Percentiles rank a stretch among this genome's conserved stretches.
These are phyloP conservation scores for Noctua janthina DNA, from an alignment of 2,888 invertebrate species.

Conservation along the genomic window DNA sequence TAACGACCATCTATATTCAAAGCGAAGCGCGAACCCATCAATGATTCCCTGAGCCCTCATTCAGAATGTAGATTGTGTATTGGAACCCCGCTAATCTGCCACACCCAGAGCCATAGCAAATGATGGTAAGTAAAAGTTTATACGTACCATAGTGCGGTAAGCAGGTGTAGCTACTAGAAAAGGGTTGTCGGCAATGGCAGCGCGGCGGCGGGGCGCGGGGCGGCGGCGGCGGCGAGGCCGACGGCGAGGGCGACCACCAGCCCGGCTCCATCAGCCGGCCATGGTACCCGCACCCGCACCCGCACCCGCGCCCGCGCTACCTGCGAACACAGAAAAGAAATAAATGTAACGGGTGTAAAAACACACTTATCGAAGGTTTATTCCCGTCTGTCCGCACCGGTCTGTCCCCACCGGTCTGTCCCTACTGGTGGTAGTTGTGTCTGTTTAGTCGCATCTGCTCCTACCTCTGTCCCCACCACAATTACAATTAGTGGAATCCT, in stretches of 20 bases:
- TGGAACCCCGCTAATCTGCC: conserved; percentile 46
- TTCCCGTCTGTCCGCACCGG: too few species aligned
- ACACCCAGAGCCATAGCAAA: conserved; percentile 16
- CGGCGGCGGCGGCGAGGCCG: conserved; percentile 88
- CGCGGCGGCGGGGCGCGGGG: conserved; percentile 87
- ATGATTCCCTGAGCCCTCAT: conserved; percentile 40
- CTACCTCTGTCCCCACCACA: too few species aligned
- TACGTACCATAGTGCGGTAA: conserved; percentile 85
- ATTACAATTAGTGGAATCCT: too few species aligned
- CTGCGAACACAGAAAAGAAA: conserved; percentile 65
- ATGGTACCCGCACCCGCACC: conserved; percentile 86
- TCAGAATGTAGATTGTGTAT: conserved; percentile 54
- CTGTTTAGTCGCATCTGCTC: too few species aligned
- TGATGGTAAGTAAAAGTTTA: background rate
- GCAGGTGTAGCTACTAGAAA: conserved; percentile 86
- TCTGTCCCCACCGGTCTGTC: too few species aligned
- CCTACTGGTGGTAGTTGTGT: too few species aligned
- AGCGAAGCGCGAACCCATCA: conserved; percentile 36
- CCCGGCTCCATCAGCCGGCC: conserved; percentile 88
- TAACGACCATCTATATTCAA: conserved; percentile 47
- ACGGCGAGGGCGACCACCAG: conserved; percentile 87
- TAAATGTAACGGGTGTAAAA: background rate
- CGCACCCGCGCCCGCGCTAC: conserved; percentile 86
- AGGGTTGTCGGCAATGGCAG: conserved; percentile 87
- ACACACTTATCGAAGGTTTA: background rate